A percentile compares a stretch with the other conserved stretches of the same genome.
These are phyloP conservation scores for Crocodylus rhombifer DNA, from an alignment of 2,797 vertebrate species.

Conservation along the genomic window DNA sequence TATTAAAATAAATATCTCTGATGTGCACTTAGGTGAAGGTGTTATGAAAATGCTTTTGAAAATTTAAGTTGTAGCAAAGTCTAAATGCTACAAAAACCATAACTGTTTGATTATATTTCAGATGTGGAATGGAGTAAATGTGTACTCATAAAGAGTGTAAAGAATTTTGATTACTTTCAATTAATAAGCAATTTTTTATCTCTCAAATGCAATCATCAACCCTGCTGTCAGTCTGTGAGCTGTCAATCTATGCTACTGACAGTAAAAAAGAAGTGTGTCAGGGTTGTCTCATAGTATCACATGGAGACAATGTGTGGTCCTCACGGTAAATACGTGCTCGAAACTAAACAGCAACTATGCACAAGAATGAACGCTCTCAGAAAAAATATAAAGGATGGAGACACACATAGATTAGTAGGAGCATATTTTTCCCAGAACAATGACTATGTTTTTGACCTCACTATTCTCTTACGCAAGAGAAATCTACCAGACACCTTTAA, in stretches of 20 bases:
- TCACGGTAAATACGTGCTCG: no score
- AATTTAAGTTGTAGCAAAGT: slow-evolving; percentile 27
- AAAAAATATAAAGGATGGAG: no score
- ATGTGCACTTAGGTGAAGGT: not conserved
- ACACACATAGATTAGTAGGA: no score
- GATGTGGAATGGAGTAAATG: slow-evolving; percentile 11
- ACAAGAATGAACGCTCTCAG: no score
- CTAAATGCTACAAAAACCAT: slow-evolving; percentile 25
- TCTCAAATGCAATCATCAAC: not conserved
- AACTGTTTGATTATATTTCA: slow-evolving; percentile 32
- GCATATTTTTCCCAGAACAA: no score
- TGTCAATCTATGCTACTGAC: not conserved
- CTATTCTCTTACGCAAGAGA: no score
- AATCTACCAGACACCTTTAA: no score
- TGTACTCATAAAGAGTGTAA: not conserved
- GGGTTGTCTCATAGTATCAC: not conserved
- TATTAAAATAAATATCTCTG: not conserved
- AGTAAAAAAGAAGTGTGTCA: not conserved
- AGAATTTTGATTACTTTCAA: not conserved
- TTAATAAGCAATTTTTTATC: not conserved
- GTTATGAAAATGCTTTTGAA: not conserved
- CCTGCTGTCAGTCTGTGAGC: fast-evolving
- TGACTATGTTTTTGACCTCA: no score
- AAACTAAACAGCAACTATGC: no score
- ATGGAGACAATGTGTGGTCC: not conserved